Conservation (phyloP, 2,888 invertebrate genomes). For the Bellardia pandia region DNA sequence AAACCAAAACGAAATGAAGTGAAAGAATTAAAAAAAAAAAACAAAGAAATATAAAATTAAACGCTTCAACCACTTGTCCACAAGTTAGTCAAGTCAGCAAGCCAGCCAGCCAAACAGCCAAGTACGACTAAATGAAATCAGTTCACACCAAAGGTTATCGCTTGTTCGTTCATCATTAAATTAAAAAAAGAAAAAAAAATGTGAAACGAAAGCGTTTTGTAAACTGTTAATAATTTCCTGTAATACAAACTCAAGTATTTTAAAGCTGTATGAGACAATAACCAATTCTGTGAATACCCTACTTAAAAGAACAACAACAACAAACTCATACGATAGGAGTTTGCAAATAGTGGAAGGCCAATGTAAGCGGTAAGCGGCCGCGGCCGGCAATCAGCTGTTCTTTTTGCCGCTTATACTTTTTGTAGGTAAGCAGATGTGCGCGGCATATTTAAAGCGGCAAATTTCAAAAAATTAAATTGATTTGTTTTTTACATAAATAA, state of each 20-base stretch:
- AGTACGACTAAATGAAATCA: slow-evolving; percentile 51
- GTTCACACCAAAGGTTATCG: slow-evolving; percentile 72
- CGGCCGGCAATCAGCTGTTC: no score
- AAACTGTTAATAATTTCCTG: slow-evolving; percentile 68
- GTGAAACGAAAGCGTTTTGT: slow-evolving; percentile 56
- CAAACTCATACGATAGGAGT: no score
- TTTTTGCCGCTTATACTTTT: no score
- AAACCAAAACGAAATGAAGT: slow-evolving; percentile 50
- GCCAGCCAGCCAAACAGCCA: background rate
- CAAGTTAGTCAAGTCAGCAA: background rate
- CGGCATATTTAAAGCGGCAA: no score
- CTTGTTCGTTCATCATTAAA: slow-evolving; percentile 71
- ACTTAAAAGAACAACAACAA: background rate
- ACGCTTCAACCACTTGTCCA: slow-evolving; percentile 49
- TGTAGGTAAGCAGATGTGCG: no score
- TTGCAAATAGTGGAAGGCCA: no score
- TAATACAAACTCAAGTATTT: slow-evolving; percentile 13
- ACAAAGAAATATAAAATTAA: slow-evolving; percentile 34
- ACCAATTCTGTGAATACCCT: slow-evolving; percentile 2
- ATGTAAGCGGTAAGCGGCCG: no score
- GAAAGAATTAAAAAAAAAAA: slow-evolving; percentile 27
- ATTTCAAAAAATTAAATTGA: no score
- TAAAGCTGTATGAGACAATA: background rate
- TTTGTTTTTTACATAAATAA: no score
- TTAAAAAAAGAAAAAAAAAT: slow-evolving; percentile 21